Percentiles rank a stretch among this genome's conserved stretches.
Evolutionary conservation across 2,113 vertebrate genomes (phyloP).

Genomic region (Raja brachyura): DNA sequence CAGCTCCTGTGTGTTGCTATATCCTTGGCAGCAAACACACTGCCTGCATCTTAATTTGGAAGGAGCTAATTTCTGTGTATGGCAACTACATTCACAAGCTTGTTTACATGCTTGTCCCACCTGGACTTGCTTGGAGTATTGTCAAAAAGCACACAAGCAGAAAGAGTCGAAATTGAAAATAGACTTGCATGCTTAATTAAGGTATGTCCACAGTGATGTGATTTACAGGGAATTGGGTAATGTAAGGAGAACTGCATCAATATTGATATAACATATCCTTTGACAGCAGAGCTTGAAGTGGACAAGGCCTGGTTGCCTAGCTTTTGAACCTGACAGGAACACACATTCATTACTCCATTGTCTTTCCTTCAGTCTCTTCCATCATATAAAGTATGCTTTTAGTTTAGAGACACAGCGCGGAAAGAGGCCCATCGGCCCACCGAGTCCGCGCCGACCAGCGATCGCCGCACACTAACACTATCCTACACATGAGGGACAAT

Average conservation of each 20-base stretch:
- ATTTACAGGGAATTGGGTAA: neutral
- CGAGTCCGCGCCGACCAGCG: too few relatives aligned
- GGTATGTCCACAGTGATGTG: constrained; percentile 58
- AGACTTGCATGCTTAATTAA: constrained; percentile 97
- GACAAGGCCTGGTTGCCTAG: neutral
- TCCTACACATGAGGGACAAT: too few relatives aligned
- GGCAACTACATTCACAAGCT: constrained; percentile 81
- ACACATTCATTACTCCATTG: too few relatives aligned
- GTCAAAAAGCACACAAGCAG: constrained; percentile 87
- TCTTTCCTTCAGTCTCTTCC: too few relatives aligned
- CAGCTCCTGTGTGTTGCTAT: constrained; percentile 44
- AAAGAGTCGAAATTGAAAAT: constrained; percentile 83
- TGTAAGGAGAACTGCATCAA: neutral
- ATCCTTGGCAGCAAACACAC: constrained; percentile 58
- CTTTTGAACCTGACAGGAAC: neutral
- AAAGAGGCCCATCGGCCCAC: too few relatives aligned
- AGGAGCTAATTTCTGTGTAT: constrained; percentile 92
- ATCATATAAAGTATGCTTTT: too few relatives aligned
- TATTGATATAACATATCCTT: neutral
- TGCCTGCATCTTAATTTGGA: constrained; percentile 75
- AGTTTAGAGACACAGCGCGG: too few relatives aligned
- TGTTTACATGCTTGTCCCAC: constrained; percentile 89
- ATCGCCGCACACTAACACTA: too few relatives aligned
- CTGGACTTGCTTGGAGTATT: constrained; percentile 91
- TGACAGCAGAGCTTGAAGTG: neutral